Base-by-base conservation (phyloP, 2,888 invertebrate species). In the Incurvaria masculella region DNA sequence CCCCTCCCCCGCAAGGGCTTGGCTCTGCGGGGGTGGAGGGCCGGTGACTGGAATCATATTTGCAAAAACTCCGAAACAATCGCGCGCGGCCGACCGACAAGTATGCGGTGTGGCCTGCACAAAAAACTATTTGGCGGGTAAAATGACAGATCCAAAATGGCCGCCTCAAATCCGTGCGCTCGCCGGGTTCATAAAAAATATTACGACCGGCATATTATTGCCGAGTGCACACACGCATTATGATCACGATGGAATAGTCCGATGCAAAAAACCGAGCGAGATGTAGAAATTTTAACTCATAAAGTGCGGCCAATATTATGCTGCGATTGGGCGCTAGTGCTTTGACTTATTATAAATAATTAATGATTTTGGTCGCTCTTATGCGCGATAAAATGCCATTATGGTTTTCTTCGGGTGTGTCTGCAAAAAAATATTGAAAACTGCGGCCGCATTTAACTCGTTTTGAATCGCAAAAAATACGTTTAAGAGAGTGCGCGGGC, bases 331-430 rank as follows among this genome's bases (percentile, higher is more conserved):
- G 69, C 68, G 68, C 74, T 74, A 74, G 69, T 63, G 33, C 14
- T n/a, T 8, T 11, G 66, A 67, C 71, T 74, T 76, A 75, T 75
- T 78, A 76, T 78, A 78, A 78, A 78, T 78, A 75, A 76, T 76
- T 76, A 76, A 78, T 78, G 76, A 76, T 73, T 73, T 69, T 68
- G 62, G 60, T 68, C 63, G 66, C 73, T 72, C 69, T 73, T 75
- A 76, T 75, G 75, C 74, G 75, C 74, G 71, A 75, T 74, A 75
- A 76, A 75, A 76, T 76, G 76, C 76, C 74, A 75, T 76, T 76
- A 76, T 70, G 74, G 75, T 76, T 76, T 76, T 76, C 75, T 74
- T 74, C 21, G 39, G 39, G 67, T 68, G 64, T 63, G 64, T 60
- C 66, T 61, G 62, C 66, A 66, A 75, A 76, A 76, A 76, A 74